Evolutionary conservation across 2,797 vertebrate species (phyloP).

Genomic region (Coregonus ussuriensis): DNA sequence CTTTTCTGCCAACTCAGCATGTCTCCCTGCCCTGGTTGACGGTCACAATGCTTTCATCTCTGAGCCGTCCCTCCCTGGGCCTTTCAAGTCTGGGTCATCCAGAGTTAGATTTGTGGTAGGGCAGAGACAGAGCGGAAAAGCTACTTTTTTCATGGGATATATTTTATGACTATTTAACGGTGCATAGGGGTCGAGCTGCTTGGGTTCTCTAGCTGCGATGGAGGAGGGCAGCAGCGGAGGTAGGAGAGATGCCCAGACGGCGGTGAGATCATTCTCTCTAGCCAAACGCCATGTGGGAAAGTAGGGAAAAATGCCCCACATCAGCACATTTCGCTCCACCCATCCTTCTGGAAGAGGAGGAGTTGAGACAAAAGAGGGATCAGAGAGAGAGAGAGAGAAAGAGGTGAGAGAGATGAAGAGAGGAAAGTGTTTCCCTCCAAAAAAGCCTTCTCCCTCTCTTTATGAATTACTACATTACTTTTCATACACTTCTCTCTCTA

Average conservation of each 20-base stretch:
- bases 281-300: slow-evolving; percentile 6
- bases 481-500: no score
- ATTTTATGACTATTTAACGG: slow-evolving; percentile 57
- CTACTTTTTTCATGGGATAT: slow-evolving; percentile 54
- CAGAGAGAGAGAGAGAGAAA: slow-evolving; percentile 23
- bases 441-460: background rate
- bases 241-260: slow-evolving; percentile 26
- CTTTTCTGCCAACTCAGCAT: slow-evolving; percentile 64
- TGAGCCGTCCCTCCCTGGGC: background rate
- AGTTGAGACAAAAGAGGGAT: slow-evolving; percentile 33
- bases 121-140: slow-evolving; percentile 26
- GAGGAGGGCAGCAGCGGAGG: background rate
- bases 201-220: slow-evolving; percentile 8
- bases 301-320: slow-evolving; percentile 34
- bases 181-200: slow-evolving; percentile 1
- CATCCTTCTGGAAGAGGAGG: slow-evolving; percentile 55
- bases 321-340: slow-evolving; percentile 76
- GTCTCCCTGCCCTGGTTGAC: slow-evolving; percentile 31
- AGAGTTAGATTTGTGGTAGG: slow-evolving; percentile 40
- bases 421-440: slow-evolving; percentile 1
- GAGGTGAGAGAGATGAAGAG: slow-evolving; percentile 25
- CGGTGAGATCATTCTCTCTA: slow-evolving; percentile 34
- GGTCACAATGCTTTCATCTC: background rate
- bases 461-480: no score
- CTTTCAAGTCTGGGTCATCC: background rate